Conservation (phyloP, 2,797 vertebrate species). For the Poeciliopsis turneri region DNA sequence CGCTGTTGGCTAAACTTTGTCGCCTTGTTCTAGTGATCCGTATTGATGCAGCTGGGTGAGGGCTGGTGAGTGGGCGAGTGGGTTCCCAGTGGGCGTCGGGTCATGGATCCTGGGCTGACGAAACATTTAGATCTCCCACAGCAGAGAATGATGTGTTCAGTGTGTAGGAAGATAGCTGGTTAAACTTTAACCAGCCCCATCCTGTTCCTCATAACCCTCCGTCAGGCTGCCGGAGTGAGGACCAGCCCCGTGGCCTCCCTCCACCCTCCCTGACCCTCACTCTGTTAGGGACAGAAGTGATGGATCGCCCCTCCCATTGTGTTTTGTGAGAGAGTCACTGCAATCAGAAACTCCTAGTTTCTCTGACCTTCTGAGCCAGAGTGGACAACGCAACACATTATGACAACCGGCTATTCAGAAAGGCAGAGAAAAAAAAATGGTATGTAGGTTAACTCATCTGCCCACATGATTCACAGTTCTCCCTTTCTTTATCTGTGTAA, state of each 20-base stretch:
- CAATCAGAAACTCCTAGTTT: slow-evolving; percentile 78
- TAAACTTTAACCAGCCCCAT: slow-evolving; percentile 96
- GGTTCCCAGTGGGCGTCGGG: slow-evolving; percentile 75
- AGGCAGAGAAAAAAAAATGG: slow-evolving; percentile 62
- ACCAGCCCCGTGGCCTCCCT: slow-evolving; percentile 53
- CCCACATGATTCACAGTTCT: slow-evolving; percentile 47
- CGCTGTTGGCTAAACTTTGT: slow-evolving; percentile 57
- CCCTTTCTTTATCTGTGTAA: slow-evolving; percentile 49
- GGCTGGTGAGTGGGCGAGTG: slow-evolving; percentile 72
- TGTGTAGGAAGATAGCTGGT: slow-evolving; percentile 86
- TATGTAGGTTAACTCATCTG: slow-evolving; percentile 54
- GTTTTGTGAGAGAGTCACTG: slow-evolving; percentile 67
- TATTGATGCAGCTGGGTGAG: slow-evolving; percentile 72
- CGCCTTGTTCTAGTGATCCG: slow-evolving; percentile 35
- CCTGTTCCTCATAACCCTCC: slow-evolving; percentile 66
- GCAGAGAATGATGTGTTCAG: slow-evolving; percentile 68
- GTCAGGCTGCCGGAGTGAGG: slow-evolving; percentile 59
- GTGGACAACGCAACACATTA: slow-evolving; percentile 79
- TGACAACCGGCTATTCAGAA: slow-evolving; percentile 63
- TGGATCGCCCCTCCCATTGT: slow-evolving; percentile 82
- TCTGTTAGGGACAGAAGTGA: slow-evolving; percentile 80
- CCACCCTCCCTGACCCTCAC: slow-evolving; percentile 82
- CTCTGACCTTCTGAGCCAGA: slow-evolving; percentile 78
- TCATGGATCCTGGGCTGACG: slow-evolving; percentile 67
- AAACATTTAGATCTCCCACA: slow-evolving; percentile 69